A percentile compares a stretch with the other conserved stretches of the same genome.
phyloP scores from a whole-genome alignment of 2,797 vertebrate species.

The Sebastiscus albofasciatus region DNA sequence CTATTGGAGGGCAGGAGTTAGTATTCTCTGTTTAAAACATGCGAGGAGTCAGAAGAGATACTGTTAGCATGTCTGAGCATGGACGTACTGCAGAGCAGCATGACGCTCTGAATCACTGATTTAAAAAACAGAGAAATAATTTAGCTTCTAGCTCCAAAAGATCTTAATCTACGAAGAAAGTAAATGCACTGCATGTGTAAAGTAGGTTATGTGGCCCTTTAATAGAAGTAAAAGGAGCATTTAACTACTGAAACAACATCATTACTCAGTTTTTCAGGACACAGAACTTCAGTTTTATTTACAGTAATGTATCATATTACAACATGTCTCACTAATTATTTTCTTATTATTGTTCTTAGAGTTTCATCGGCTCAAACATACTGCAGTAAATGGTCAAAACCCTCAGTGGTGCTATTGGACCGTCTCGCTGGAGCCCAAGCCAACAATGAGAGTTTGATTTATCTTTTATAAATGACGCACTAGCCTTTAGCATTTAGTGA shows the following conservation, averaged over 20 bases:
- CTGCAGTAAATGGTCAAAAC: background rate
- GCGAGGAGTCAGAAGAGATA: too few relatives aligned
- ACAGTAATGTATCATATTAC: background rate
- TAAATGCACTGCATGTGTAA: too few relatives aligned
- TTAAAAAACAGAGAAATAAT: too few relatives aligned
- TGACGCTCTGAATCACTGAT: too few relatives aligned
- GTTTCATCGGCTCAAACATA: background rate
- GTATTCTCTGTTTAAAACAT: too few relatives aligned
- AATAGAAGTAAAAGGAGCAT: background rate
- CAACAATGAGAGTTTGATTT: background rate
- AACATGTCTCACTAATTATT: background rate
- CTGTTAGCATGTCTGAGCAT: too few relatives aligned
- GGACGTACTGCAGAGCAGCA: too few relatives aligned
- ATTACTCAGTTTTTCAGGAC: background rate
- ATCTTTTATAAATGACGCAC: background rate
- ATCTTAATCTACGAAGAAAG: fast-evolving
- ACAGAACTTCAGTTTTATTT: background rate
- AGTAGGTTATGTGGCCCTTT: background rate
- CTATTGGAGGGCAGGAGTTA: too few relatives aligned
- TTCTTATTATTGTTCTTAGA: background rate
- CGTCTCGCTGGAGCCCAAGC: background rate
- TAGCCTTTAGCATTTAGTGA: background rate
- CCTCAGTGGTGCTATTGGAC: background rate
- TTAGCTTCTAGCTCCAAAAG: fast-evolving
- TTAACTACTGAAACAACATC: background rate